A percentile compares a stretch with the other conserved stretches of the same genome.
Conservation (phyloP, 2,113 vertebrate species). For the Sakesphorus luctuosus region DNA sequence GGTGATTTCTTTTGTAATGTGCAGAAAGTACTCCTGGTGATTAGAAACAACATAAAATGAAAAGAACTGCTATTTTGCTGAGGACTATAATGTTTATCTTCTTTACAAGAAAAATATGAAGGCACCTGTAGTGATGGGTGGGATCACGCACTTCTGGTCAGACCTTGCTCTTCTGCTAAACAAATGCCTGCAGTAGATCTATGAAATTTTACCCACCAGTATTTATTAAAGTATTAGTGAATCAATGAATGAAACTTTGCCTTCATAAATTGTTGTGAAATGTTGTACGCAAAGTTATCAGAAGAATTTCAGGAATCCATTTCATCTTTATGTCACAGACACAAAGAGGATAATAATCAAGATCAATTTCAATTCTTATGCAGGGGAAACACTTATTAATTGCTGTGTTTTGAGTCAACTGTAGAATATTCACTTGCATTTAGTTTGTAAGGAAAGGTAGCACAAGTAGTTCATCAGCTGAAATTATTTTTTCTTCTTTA, state of each 20-base stretch:
- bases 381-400: neutral
- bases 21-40: constrained; percentile 18
- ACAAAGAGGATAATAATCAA: neutral
- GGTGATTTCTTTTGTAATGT: constrained; percentile 35
- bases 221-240: neutral
- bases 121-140: neutral
- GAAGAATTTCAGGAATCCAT: neutral
- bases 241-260: neutral
- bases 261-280: neutral
- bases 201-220: neutral
- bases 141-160: neutral
- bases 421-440: neutral
- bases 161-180: neutral
- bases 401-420: neutral
- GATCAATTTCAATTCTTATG: neutral
- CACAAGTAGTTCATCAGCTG: neutral
- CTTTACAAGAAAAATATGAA: neutral
- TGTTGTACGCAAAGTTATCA: neutral
- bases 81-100: neutral
- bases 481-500: neutral
- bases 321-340: neutral
- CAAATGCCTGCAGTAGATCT: neutral
- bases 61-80: constrained; percentile 22
- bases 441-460: neutral
- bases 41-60: constrained; percentile 53